Conservation (phyloP, 1,140 invertebrate genomes). For the Cyrtorhinus lividipennis region DNA sequence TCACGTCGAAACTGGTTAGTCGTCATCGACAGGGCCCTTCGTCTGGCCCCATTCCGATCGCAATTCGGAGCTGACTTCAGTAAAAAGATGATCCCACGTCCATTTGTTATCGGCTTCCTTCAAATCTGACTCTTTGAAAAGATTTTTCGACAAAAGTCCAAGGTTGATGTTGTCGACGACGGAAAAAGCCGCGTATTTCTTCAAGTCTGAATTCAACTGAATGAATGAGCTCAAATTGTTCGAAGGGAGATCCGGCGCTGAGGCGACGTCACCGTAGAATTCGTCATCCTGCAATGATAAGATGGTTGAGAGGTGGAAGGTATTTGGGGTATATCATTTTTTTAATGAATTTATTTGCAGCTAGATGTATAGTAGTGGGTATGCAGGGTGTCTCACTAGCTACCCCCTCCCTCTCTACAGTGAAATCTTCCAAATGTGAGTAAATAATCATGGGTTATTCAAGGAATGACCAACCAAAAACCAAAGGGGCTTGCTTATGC, state of each 20-base stretch:
- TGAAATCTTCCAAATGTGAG: too few species aligned
- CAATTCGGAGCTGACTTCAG: constrained; percentile 20
- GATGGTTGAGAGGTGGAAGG: too few species aligned
- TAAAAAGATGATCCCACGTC: constrained; percentile 21
- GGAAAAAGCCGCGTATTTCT: constrained; percentile 14
- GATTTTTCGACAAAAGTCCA: constrained; percentile 11
- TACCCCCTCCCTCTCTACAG: too few species aligned
- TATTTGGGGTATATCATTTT: too few species aligned
- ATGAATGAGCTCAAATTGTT: constrained; percentile 4
- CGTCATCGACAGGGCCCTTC: too few species aligned
- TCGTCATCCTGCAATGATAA: constrained; percentile 11
- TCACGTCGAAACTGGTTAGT: too few species aligned
- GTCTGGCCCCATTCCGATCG: constrained; percentile 16
- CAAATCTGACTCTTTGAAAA: constrained; percentile 15
- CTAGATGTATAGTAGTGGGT: too few species aligned
- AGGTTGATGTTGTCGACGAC: constrained; percentile 18
- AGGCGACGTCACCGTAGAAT: not conserved
- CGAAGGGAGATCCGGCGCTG: not conserved
- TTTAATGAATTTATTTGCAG: too few species aligned
- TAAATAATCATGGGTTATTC: too few species aligned
- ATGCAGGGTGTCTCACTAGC: too few species aligned
- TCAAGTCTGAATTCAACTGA: constrained; percentile 17
- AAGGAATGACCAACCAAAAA: too few species aligned
- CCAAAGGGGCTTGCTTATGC: too few species aligned
- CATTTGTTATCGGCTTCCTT: constrained; percentile 17